A percentile compares a stretch with the other conserved stretches of the same genome.
Conservation (phyloP, 2,888 invertebrate species). For the Drosophila niveifrons region DNA sequence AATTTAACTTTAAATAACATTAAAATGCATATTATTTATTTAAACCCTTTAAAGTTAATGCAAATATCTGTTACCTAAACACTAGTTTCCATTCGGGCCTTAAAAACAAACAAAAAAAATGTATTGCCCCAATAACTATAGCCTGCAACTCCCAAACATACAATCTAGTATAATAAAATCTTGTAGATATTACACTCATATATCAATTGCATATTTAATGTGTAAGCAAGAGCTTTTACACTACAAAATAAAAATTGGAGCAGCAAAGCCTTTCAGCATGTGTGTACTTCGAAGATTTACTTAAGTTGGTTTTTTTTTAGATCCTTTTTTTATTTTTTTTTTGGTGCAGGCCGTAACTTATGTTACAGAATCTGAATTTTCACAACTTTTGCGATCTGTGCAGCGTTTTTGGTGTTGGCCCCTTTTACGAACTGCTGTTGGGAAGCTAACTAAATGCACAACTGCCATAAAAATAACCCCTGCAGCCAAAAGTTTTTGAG, state of each 20-base stretch:
- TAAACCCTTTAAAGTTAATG: no score
- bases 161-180: not conserved
- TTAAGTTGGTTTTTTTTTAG: constrained; percentile 29
- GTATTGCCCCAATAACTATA: no score
- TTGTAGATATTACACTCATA: not conserved
- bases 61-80: no score
- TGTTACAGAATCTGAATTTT: constrained; percentile 42
- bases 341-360: constrained; percentile 33
- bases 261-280: constrained; percentile 10
- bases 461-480: constrained; percentile 57
- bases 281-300: constrained; percentile 43
- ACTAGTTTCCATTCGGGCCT: no score
- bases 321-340: no score
- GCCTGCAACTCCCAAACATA: no score
- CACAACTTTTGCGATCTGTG: constrained; percentile 28
- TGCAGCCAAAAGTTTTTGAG: constrained; percentile 45
- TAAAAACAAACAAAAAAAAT: no score
- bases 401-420: not conserved
- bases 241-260: constrained; percentile 28
- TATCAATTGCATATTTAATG: not conserved
- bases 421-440: constrained; percentile 1
- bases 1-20: no score
- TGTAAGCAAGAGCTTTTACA: constrained; percentile 4
- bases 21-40: no score
- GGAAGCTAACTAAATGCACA: constrained; percentile 47